Evolutionary conservation across 1,140 invertebrate species (phyloP), one percentile per base, ranked within the genome.

Genomic region (Calosoma granatense): DNA sequence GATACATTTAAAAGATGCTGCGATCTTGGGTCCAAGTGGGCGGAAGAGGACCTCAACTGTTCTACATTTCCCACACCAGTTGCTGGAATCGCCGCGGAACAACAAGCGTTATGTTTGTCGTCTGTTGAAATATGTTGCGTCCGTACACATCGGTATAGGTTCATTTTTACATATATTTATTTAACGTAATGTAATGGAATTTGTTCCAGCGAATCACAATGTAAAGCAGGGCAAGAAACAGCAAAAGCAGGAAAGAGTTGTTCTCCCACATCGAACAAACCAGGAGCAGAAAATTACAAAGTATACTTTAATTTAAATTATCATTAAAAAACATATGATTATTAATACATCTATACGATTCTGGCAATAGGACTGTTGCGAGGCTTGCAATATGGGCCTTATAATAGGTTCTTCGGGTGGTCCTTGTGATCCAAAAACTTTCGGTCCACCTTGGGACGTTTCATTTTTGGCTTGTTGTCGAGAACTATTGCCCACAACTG

Each of bases 311-410:
- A 59, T 56, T 54, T 26, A 12, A 51, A 20, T 43, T 54, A n/a
- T 12, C 43, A 22, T 61, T 36, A 36, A 36, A 36, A 36, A 36
- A 36, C n/a, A 36, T 39, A 12, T 51, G 56, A 51, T 22, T 22
- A 51, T 47, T 22, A 54, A 17, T 26, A 53, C 12, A 23, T 51
- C n/a, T n/a, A n/a, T n/a, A n/a, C n/a, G n/a, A n/a, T 56, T 23
- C 55, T 4, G 60, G n/a, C n/a, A 57, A 22, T 54, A 71, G 68
- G 62, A 62, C 54, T 71, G 69, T 56, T 71, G 69, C 55, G 63
- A 66, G 47, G 62, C 66, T 26, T 71, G 69, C 55, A 56, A 61
- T 53, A 41, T 68, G 11, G 69, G 68, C 2, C 61, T 66, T 22
- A 63, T 63, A 36, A 53, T 64, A 12, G 60, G 60, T 12, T 57